Evolutionary conservation across 1,140 invertebrate species (phyloP).

Genomic region (Pseudobourletiella spinata): DNA sequence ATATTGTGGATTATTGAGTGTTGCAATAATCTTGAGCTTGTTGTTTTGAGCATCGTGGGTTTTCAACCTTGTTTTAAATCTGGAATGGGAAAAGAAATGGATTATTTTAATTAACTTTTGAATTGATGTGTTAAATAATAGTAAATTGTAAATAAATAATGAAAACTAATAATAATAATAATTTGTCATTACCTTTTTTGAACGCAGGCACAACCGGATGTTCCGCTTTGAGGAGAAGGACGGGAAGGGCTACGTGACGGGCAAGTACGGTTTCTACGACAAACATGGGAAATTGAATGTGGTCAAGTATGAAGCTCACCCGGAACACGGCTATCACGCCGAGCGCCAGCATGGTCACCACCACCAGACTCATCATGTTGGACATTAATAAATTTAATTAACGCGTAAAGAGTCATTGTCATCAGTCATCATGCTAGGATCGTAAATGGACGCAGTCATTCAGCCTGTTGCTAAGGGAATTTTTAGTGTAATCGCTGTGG

Average conservation of each 20-base stretch:
- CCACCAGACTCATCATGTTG: background rate
- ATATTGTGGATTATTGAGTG: no score
- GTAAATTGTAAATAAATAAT: background rate
- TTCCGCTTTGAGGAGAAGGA: conserved; percentile 71
- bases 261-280: conserved; percentile 74
- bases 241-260: conserved; percentile 63
- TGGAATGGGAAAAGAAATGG: no score
- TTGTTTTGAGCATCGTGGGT: no score
- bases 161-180: background rate
- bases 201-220: conserved; percentile 62
- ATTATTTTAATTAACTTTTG: background rate
- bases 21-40: no score
- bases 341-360: conserved; percentile 15
- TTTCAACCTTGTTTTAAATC: no score
- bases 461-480: no score
- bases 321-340: conserved; percentile 17
- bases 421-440: no score
- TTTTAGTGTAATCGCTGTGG: no score
- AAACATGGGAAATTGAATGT: conserved; percentile 65
- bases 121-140: background rate
- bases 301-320: conserved; percentile 60
- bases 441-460: no score
- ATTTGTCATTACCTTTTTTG: background rate
- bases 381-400: conserved; percentile 15
- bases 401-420: no score